Conservation (phyloP, 2,113 vertebrate species). For the Cochlearius cochlearius region DNA sequence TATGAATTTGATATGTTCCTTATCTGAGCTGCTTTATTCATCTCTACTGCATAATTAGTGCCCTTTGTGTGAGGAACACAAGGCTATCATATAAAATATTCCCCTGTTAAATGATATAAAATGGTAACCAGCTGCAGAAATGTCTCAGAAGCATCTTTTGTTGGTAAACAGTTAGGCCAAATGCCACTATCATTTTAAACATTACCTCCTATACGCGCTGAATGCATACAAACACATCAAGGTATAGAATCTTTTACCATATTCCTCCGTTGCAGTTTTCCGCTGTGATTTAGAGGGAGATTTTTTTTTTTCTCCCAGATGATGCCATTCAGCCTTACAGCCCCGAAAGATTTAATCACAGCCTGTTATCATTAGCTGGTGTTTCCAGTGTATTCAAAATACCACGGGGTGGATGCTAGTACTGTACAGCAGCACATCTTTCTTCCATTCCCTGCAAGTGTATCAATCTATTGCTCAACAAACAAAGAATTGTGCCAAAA, state of each 20-base stretch:
- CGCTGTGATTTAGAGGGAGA: not conserved
- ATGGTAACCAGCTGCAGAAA: not conserved
- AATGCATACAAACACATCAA: not conserved
- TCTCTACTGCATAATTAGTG: constrained; percentile 32
- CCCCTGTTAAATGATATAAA: not conserved
- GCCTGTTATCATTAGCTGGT: not conserved
- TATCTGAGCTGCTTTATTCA: constrained; percentile 34
- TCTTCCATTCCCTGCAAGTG: not conserved
- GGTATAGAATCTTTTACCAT: not conserved
- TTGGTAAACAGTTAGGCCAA: not conserved
- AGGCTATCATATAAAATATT: constrained; percentile 11
- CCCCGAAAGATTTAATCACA: not conserved
- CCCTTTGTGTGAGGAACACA: constrained; percentile 22
- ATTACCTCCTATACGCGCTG: not conserved
- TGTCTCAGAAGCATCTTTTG: not conserved
- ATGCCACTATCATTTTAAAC: not conserved
- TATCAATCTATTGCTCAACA: not conserved
- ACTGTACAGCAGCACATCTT: not conserved
- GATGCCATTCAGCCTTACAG: not conserved
- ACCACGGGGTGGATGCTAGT: not conserved
- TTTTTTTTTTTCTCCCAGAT: not conserved
- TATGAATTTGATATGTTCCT: constrained; percentile 41
- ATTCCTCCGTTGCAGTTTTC: not conserved
- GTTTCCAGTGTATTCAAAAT: not conserved
- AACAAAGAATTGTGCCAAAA: constrained; percentile 13